Percentiles rank a stretch among this genome's conserved stretches.
Conservation (phyloP, 2,113 vertebrate genomes). For the Syngnathus floridae region DNA sequence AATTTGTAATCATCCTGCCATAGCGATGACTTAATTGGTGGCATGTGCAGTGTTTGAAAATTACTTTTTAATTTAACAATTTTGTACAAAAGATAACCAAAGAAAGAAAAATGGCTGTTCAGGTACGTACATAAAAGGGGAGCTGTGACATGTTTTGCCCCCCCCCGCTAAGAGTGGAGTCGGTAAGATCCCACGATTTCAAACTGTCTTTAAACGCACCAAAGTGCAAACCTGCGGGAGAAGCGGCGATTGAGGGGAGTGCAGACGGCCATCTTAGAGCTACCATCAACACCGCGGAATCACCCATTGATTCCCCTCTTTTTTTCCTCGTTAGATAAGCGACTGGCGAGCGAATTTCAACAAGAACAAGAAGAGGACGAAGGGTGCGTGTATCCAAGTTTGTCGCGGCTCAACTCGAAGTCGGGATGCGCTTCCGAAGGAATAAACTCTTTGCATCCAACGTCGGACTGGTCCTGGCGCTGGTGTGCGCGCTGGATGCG, state of each 20-base stretch:
- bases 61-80: background rate
- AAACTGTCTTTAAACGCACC: slow-evolving; percentile 40
- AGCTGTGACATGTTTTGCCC: background rate
- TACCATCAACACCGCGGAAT: slow-evolving; percentile 53
- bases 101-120: background rate
- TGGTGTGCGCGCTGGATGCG: slow-evolving; percentile 69
- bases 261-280: slow-evolving; percentile 76
- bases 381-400: slow-evolving; percentile 15
- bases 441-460: slow-evolving; percentile 63
- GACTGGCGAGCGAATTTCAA: slow-evolving; percentile 32
- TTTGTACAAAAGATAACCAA: background rate
- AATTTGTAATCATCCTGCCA: no score
- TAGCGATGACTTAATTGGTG: no score
- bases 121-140: background rate
- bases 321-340: slow-evolving; percentile 38
- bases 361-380: slow-evolving; percentile 36
- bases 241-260: slow-evolving; percentile 57
- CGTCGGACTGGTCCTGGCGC: slow-evolving; percentile 71
- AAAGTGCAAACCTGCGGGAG: slow-evolving; percentile 56
- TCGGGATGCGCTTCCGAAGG: slow-evolving; percentile 72
- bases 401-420: slow-evolving; percentile 46
- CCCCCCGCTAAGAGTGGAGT: no score
- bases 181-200: background rate
- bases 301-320: slow-evolving; percentile 61
- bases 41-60: no score